phyloP scores from a whole-genome alignment of 2,888 invertebrate genomes.

The Aproaerema taeniolella region DNA sequence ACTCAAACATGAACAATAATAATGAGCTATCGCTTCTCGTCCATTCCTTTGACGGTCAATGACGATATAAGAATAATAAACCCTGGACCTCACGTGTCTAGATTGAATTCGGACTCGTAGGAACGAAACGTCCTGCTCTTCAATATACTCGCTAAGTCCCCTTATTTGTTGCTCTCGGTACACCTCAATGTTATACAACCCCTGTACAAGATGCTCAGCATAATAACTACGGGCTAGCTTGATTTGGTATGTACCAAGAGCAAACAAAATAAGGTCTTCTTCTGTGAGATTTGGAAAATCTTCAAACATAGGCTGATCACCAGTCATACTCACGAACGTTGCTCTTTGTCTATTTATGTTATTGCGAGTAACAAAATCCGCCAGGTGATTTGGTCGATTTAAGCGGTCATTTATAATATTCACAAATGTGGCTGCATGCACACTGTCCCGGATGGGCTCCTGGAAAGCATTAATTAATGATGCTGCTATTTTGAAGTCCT shows the following conservation, averaged over 20 bases:
- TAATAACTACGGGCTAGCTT: too few relatives aligned
- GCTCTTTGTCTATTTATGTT: slow-evolving; percentile 2
- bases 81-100: slow-evolving; percentile 4
- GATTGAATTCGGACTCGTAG: not conserved
- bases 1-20: too few relatives aligned
- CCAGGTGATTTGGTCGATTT: slow-evolving; percentile 2
- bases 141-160: slow-evolving; percentile 4
- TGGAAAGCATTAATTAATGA: slow-evolving; percentile 10
- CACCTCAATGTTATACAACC: slow-evolving; percentile 4
- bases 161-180: too few relatives aligned
- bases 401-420: too few relatives aligned
- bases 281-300: too few relatives aligned
- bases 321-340: not conserved
- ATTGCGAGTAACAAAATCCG: not conserved
- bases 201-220: slow-evolving; percentile 4
- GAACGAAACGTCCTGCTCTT: slow-evolving; percentile 3
- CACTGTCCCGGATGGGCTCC: slow-evolving; percentile 2
- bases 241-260: too few relatives aligned
- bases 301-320: not conserved
- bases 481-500: slow-evolving; percentile 8
- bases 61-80: slow-evolving; percentile 11
- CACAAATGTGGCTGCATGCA: too few relatives aligned
- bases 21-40: too few relatives aligned
- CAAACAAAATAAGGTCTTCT: too few relatives aligned
- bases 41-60: too few relatives aligned